Conservation (phyloP, 2,797 vertebrate genomes). For the Microctenopoma steveboyesi region DNA sequence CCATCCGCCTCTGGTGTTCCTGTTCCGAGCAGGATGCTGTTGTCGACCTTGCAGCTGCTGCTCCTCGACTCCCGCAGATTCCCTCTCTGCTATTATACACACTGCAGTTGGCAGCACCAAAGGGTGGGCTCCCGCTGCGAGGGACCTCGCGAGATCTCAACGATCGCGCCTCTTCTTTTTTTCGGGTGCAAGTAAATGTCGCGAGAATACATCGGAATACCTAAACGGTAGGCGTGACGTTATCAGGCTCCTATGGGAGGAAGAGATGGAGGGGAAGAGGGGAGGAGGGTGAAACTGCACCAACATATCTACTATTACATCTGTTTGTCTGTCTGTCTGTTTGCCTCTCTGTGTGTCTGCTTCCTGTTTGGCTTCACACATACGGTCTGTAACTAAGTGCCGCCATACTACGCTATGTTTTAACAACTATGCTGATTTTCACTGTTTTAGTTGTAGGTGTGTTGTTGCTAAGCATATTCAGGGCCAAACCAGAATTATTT, state of each 20-base stretch:
- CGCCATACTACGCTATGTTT: background rate
- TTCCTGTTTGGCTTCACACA: background rate
- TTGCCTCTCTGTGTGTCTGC: background rate
- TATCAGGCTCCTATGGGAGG: background rate
- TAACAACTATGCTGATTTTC: background rate
- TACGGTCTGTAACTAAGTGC: background rate
- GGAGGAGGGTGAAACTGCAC: conserved; percentile 25
- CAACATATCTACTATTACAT: conserved; percentile 4
- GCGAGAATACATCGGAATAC: conserved; percentile 59
- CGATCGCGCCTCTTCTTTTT: background rate
- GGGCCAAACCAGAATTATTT: background rate
- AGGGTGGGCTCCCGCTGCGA: conserved; percentile 51
- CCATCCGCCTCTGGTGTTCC: background rate
- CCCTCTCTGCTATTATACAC: conserved; percentile 68
- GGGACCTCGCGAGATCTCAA: conserved; percentile 64
- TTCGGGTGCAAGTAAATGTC: conserved; percentile 17
- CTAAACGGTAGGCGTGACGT: conserved; percentile 50
- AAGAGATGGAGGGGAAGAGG: background rate
- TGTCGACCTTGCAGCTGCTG: conserved; percentile 74
- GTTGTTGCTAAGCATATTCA: background rate
- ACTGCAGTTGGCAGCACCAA: conserved; percentile 62
- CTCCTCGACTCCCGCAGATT: conserved; percentile 60
- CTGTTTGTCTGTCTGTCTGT: background rate
- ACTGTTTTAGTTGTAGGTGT: background rate
- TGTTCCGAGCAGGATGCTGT: conserved; percentile 62